These are phyloP conservation scores for Euborellia annulipes DNA, from an alignment of 1,140 invertebrate species.

Conservation along the genomic window DNA sequence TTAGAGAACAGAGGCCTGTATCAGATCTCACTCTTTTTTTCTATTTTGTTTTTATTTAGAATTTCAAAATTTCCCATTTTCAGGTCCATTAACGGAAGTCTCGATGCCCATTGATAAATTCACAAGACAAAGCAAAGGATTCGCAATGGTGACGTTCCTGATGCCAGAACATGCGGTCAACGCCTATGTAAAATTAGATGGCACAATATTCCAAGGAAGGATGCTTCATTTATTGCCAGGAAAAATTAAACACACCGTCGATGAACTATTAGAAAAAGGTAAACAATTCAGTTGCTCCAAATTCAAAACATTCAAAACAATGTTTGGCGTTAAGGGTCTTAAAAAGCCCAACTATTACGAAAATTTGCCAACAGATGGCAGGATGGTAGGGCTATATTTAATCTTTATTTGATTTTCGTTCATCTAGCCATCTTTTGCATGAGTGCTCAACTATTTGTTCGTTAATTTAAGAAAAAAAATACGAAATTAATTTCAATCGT, in stretches of 20 bases:
- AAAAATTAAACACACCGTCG: conserved; percentile 43
- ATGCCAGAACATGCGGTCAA: conserved; percentile 89
- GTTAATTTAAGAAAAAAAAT: too few species aligned
- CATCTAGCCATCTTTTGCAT: too few species aligned
- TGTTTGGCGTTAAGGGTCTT: too few species aligned
- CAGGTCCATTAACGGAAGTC: conserved; percentile 74
- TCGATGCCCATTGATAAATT: conserved; percentile 75
- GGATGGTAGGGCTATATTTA: too few species aligned
- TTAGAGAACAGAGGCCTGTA: too few species aligned
- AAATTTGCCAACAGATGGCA: too few species aligned
- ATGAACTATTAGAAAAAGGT: conserved; percentile 32
- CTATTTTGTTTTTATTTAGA: not conserved
- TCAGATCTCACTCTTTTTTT: too few species aligned
- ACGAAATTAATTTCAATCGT: too few species aligned
- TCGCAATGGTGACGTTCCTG: conserved; percentile 82
- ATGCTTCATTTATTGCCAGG: conserved; percentile 87
- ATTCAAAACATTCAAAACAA: too few species aligned
- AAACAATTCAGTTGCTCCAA: conserved; percentile 24
- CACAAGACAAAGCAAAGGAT: conserved; percentile 81
- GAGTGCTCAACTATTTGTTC: too few species aligned
- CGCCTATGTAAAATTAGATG: conserved; percentile 79
- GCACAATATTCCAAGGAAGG: conserved; percentile 74
- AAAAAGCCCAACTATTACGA: too few species aligned
- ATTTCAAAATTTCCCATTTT: conserved; percentile 17
- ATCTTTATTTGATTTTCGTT: too few species aligned